phyloP scores from a whole-genome alignment of 2,888 invertebrate species.

The Dioctria linearis region DNA sequence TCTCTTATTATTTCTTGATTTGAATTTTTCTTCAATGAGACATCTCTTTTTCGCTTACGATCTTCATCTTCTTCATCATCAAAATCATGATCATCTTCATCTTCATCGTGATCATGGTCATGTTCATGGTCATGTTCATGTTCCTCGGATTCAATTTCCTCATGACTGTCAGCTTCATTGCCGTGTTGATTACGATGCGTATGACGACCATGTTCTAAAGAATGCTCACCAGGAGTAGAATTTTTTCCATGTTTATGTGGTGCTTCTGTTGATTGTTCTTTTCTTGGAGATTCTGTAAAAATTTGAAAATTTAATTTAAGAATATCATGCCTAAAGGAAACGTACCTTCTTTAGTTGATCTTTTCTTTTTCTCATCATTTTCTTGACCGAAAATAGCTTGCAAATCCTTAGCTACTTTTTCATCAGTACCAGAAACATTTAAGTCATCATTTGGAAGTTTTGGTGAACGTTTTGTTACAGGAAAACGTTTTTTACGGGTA shows the following conservation, averaged over 20 bases:
- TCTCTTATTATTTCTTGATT: conserved; percentile 63
- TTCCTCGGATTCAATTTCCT: conserved; percentile 64
- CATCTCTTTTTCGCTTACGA: conserved; percentile 70
- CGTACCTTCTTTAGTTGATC: conserved; percentile 64
- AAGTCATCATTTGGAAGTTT: conserved; percentile 10
- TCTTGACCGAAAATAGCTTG: conserved; percentile 77
- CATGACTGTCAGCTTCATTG: conserved; percentile 65
- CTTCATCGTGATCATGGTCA: conserved; percentile 68
- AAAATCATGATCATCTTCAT: conserved; percentile 65
- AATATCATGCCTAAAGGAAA: not conserved
- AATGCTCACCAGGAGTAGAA: conserved; percentile 31
- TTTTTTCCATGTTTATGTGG: conserved; percentile 39
- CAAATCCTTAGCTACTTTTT: conserved; percentile 79
- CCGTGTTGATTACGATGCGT: conserved; percentile 61
- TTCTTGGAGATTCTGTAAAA: conserved; percentile 3
- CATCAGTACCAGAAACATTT: conserved; percentile 75
- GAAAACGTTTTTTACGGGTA: conserved; percentile 75
- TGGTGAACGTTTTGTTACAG: conserved; percentile 79
- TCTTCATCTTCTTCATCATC: conserved; percentile 69
- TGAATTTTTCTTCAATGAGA: conserved; percentile 60
- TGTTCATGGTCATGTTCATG: conserved; percentile 62
- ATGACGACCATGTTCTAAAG: conserved; percentile 68
- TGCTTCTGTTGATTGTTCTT: conserved; percentile 3
- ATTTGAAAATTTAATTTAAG: not conserved
- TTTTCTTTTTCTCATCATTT: conserved; percentile 73